phyloP scores from a whole-genome alignment of 1,140 invertebrate species.

The Micrasema longulum region DNA sequence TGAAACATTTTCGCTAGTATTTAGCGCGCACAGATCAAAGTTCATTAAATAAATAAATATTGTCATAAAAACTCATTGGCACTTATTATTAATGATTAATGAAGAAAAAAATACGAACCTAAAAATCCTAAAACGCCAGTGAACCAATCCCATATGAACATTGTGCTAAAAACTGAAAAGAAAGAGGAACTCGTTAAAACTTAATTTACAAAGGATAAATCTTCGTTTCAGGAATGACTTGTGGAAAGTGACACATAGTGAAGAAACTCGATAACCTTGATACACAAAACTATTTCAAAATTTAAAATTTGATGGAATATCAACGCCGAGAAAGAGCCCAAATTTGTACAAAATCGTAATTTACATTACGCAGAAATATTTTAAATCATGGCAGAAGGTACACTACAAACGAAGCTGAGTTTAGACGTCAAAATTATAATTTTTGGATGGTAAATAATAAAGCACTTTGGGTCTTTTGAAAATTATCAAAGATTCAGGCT shows the following conservation, averaged over 20 bases:
- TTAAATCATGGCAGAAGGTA: conserved; percentile 38
- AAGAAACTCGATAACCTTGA: conserved; percentile 39
- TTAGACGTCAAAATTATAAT: conserved; percentile 41
- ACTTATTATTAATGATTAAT: conserved; percentile 25
- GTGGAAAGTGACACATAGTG: conserved; percentile 31
- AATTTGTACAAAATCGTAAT: neutral
- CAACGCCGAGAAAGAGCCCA: neutral
- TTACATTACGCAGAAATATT: conserved; percentile 20
- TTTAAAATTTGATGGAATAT: neutral
- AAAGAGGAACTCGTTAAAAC: conserved; percentile 24
- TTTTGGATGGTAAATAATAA: conserved; percentile 4
- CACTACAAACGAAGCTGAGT: conserved; percentile 23
- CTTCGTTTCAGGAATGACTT: conserved; percentile 31
- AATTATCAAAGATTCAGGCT: neutral
- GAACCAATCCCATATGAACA: conserved; percentile 99
- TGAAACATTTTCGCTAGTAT: neutral
- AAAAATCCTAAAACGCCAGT: conserved; percentile 95
- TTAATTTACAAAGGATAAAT: conserved; percentile 26
- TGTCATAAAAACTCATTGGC: conserved; percentile 9
- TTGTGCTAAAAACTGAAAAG: conserved; percentile 66
- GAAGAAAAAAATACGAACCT: conserved; percentile 75
- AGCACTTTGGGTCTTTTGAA: neutral
- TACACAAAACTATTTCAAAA: conserved; percentile 16
- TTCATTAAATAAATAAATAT: conserved; percentile 25
- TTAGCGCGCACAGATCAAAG: conserved; percentile 22